Percentiles rank a stretch among this genome's conserved stretches.
Evolutionary conservation across 2,113 vertebrate species (phyloP).

Genomic region (Sialia sialis): DNA sequence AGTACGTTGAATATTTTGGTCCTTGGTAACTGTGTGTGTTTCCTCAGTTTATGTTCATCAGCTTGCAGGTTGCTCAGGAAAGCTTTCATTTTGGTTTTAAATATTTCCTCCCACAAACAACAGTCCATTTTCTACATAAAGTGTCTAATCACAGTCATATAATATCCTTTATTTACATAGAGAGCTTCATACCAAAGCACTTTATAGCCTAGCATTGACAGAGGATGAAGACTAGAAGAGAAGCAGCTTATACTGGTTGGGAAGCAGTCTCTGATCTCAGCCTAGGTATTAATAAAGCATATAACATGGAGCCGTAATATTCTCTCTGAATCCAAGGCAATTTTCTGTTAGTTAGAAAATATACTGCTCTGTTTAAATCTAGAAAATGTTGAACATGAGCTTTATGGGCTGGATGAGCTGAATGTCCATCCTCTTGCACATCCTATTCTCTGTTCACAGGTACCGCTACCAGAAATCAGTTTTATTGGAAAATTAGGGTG

Average conservation of each 20-base stretch:
- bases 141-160: background rate
- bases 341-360: background rate
- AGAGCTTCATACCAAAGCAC: background rate
- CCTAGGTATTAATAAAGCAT: background rate
- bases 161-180: background rate
- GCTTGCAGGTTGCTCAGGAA: background rate
- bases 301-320: background rate
- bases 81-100: background rate
- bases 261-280: background rate
- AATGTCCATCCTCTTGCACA: background rate
- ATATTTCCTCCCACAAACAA: background rate
- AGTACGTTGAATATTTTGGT: conserved; percentile 5
- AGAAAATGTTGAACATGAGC: background rate
- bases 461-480: background rate
- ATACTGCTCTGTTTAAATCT: background rate
- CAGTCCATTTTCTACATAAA: background rate
- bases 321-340: background rate
- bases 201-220: background rate
- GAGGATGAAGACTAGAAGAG: background rate
- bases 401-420: background rate
- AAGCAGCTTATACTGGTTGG: background rate
- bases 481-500: background rate
- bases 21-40: background rate
- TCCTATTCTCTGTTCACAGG: background rate
- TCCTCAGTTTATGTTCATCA: background rate